A percentile compares a stretch with the other conserved stretches of the same genome.
phyloP scores from a whole-genome alignment of 2,888 invertebrate species.

The Eupithecia centaureata region DNA sequence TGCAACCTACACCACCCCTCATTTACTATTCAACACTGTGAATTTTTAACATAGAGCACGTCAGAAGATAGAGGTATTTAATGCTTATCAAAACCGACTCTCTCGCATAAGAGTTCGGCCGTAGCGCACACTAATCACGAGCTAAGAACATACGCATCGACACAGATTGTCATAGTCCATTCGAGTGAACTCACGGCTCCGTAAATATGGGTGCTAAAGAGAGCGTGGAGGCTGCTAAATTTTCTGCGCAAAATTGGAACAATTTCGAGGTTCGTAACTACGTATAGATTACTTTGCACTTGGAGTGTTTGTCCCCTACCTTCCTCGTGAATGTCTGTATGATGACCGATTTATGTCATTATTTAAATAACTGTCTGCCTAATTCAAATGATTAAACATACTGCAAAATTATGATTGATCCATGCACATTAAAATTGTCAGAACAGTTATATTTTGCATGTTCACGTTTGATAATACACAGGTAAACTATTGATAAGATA shows the following conservation, averaged over 20 bases:
- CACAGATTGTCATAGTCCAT: conserved; percentile 76
- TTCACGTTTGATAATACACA: conserved; percentile 53
- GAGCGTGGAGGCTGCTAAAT: conserved; percentile 92
- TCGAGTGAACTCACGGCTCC: conserved; percentile 79
- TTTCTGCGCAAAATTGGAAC: conserved; percentile 92
- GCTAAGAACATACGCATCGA: conserved; percentile 79
- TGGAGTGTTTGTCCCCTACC: conserved; percentile 80
- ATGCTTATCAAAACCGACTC: conserved; percentile 73
- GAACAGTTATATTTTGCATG: conserved; percentile 69
- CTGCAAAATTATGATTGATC: conserved; percentile 50
- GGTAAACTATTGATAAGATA: conserved; percentile 30
- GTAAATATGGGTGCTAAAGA: conserved; percentile 91
- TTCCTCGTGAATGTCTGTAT: conserved; percentile 76
- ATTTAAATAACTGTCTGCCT: conserved; percentile 40
- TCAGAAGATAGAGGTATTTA: conserved; percentile 78
- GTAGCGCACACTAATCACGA: conserved; percentile 79
- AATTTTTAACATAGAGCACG: conserved; percentile 78
- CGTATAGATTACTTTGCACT: conserved; percentile 81
- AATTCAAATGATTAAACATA: conserved; percentile 25
- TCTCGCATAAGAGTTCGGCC: conserved; percentile 68
- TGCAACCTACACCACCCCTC: conserved; percentile 74
- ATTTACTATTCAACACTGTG: conserved; percentile 80
- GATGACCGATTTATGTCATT: conserved; percentile 56
- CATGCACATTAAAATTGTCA: conserved; percentile 69
- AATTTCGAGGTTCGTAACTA: conserved; percentile 89